phyloP scores from a whole-genome alignment of 2,888 invertebrate species.

The Azorinus chamasolen region DNA sequence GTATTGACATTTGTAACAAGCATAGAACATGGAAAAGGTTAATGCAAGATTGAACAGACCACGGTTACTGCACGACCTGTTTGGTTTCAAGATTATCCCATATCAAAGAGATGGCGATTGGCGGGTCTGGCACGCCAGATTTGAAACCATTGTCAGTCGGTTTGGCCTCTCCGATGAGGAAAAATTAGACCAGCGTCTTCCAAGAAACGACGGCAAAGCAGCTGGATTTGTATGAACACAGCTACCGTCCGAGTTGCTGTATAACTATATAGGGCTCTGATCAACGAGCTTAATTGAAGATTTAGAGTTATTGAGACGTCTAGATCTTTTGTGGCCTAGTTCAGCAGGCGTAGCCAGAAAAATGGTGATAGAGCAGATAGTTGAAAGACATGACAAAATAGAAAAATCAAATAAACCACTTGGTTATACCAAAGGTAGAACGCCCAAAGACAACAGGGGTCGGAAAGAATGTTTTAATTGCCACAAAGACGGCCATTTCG shows the following conservation, averaged over 20 bases:
- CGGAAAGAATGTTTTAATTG: neutral
- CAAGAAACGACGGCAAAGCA: slow-evolving; percentile 47
- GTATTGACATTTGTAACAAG: too few relatives aligned
- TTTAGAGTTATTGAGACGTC: slow-evolving; percentile 52
- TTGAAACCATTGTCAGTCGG: slow-evolving; percentile 38
- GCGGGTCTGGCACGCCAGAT: slow-evolving; percentile 46
- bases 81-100: slow-evolving; percentile 22
- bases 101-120: slow-evolving; percentile 47
- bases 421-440: neutral
- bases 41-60: too few relatives aligned
- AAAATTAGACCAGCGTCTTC: slow-evolving; percentile 39
- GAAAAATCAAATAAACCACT: neutral
- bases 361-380: neutral
- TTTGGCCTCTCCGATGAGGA: slow-evolving; percentile 24
- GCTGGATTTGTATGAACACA: slow-evolving; percentile 55
- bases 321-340: slow-evolving; percentile 40
- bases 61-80: neutral
- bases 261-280: slow-evolving; percentile 26
- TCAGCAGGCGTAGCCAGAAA: slow-evolving; percentile 40
- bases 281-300: slow-evolving; percentile 42
- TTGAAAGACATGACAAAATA: neutral
- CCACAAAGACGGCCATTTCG: neutral
- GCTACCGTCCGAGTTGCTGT: slow-evolving; percentile 6
- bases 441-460: neutral
- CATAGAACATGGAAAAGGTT: too few relatives aligned